Evolutionary conservation across 92 coral and sea anemone genomes (phyloP), one percentile per base, ranked within the genome.

Genomic region (Micromussa lordhowensis): DNA sequence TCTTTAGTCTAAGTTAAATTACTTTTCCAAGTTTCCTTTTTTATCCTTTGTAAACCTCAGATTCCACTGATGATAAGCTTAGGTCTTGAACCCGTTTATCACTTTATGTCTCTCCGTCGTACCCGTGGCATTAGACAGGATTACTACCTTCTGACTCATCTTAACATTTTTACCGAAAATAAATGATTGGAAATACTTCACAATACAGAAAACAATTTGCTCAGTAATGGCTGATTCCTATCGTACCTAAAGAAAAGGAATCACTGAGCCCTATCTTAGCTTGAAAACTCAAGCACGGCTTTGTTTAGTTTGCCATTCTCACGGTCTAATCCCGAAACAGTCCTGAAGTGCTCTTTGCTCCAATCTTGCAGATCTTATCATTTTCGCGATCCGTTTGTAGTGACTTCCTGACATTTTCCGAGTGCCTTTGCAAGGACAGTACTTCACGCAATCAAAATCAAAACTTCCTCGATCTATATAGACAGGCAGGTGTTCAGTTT

Each of bases 391-490:
- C 30, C 71, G 2, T 24, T 24, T 58, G 51, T 80, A 38, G 36
- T 15, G 26, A 32, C 10, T 48, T 68, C 54, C 77, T 28, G 34
- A 8, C 76, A 66, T 36, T 36, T 64, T 64, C 68, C 53, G 85
- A 81, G 85, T 66, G 48, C 85, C 26, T 81, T 81, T 63, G 69
- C 5, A 63, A 63, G 69, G 28, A 24, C 51, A 44, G 36, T 38
- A 82, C 57, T 8, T 28, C 51, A 81, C 54, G 9, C 48, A 44
- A 55, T 13, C 83, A 58, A 19, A 64, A 81, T 38, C 19, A 24
- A 1, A 12, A 34, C 5, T n/a, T 61, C 68, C 22, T 58, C 21
- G 7, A 58, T 58, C 64, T 58, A 19, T 58, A n/a, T 58, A 58
- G n/a, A 2, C 69, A 24, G 24, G 71, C 17, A 66, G 32, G 14